A percentile compares a stretch with the other conserved stretches of the same genome.
Evolutionary conservation across 2,888 invertebrate genomes (phyloP).

Genomic region (Dynastes maya): DNA sequence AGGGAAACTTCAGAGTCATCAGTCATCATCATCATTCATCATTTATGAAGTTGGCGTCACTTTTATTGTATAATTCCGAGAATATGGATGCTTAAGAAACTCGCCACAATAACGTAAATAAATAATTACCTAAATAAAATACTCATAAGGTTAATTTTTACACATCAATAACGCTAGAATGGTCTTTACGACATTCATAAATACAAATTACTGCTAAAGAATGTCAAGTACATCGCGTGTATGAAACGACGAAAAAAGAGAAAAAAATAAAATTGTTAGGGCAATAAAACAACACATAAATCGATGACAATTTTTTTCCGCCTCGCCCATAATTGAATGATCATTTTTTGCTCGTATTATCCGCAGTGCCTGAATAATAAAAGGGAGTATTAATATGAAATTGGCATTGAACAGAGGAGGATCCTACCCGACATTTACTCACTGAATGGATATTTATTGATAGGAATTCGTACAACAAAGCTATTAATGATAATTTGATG

Average conservation of each 20-base stretch:
- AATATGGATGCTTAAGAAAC: background rate
- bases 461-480: constrained; percentile 16
- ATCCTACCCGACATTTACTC: background rate
- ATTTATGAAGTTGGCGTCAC: too few species aligned
- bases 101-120: constrained; percentile 6
- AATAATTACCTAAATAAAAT: constrained; percentile 20
- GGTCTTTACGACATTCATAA: constrained; percentile 24
- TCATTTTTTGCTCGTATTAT: constrained; percentile 12
- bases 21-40: too few species aligned
- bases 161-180: constrained; percentile 21
- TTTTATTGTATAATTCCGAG: background rate
- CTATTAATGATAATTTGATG: constrained; percentile 21
- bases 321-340: background rate
- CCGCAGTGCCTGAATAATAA: constrained; percentile 29
- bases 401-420: constrained; percentile 26
- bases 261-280: constrained; percentile 2
- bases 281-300: constrained; percentile 31
- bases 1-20: too few species aligned
- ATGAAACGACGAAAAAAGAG: constrained; percentile 5
- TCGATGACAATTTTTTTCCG: constrained; percentile 23
- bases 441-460: constrained; percentile 15
- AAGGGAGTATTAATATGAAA: constrained; percentile 27
- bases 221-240: constrained; percentile 23
- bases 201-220: constrained; percentile 32
- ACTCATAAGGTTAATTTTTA: constrained; percentile 27